Evolutionary conservation across 2,888 invertebrate species (phyloP), one percentile per base, ranked within the genome.

Genomic region (Criorhina ranunculi): DNA sequence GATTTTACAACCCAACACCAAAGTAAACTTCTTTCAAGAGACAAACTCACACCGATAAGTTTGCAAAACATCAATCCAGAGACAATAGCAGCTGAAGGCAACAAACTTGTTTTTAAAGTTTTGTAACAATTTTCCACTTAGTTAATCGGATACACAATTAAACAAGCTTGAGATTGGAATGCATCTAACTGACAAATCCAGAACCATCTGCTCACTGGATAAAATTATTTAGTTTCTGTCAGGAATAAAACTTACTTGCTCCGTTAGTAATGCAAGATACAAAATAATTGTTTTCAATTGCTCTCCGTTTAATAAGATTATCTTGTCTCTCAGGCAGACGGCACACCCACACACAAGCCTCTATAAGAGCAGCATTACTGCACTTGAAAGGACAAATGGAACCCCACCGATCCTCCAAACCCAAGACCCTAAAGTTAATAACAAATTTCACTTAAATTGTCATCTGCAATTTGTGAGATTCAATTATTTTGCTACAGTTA

Each of bases 401-500:
- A 24, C 7, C 37, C 31, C 59, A 66, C 29, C 44, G 49, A 15
- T 49, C 31, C n/a, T 42, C 37, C 35, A 35, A 17, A 9, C 49
- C 51, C 19, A 40, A 51, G 12, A 29, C 70, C 33, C 19, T 37
- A 69, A 80, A 59, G 64, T 80, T 46, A 70, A 70, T 40, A 85
- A 59, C 60, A 66, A 80, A 85, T 85, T 85, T 85, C 80, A 85
- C 75, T 85, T 85, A 85, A 80, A 85, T 85, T 85, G 80, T 80
- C 85, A 80, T 85, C 85, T 85, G 80, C 85, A 85, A 85, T 85
- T 85, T 85, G 75, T 76, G 80, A 24, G 60, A 80, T 85, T 85
- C 85, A 80, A 85, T 85, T 85, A 85, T 76, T 64, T 76, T 72
- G 60, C 70, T 46, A 55, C 80, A 85, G 85, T 66, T 59, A 85